Evolutionary conservation across 2,113 vertebrate genomes (phyloP), one percentile per base, ranked within the genome.

Genomic region (Sylvicapra grimmia): DNA sequence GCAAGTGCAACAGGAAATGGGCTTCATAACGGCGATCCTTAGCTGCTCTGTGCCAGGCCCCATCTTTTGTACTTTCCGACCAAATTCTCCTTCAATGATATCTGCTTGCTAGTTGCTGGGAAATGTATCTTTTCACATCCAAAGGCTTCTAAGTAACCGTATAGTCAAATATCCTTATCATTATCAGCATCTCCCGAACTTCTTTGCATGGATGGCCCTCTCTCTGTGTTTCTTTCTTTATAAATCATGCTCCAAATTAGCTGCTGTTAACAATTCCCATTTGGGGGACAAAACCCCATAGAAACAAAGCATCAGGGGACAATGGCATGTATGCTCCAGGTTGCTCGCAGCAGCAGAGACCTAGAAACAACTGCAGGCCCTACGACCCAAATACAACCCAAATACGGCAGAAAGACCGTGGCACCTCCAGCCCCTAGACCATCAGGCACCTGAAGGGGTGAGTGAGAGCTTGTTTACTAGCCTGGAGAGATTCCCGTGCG

Each of bases 81-180:
- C 58, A 84, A 90, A 93, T 94, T 75, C 89, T 93, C 89, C n/a
- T 94, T 96, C 92, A 33, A 12, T 84, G 91, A 94, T 54, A 36
- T 54, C 8, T 44, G 18, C 86, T 85, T 93, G 86, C 93, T 44
- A 36, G 93, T 97, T 96, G 95, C 97, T 49, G 21, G 90, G 95
- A 97, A 93, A 96, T 94, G 2, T 87, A 86, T 90, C 83, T 86
- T 92, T 83, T 83, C 82, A 54, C 75, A 88, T 89, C 90, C 65
- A 92, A 49, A 97, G 94, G 56, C 94, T 97, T 95, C 89, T 96
- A 94, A 80, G 88, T 92, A 87, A 97, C 75, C 4, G 1, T 86
- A 79, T 27, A n/a, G 53, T 89, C 95, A 83, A 49, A 94, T 59
- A 90, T 56, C n/a, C 90, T 86, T 33, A 54, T 63, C 33, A 7